Base-by-base conservation (phyloP, 64 coral and sea anemone genomes). In the Stylophora pistillata region DNA sequence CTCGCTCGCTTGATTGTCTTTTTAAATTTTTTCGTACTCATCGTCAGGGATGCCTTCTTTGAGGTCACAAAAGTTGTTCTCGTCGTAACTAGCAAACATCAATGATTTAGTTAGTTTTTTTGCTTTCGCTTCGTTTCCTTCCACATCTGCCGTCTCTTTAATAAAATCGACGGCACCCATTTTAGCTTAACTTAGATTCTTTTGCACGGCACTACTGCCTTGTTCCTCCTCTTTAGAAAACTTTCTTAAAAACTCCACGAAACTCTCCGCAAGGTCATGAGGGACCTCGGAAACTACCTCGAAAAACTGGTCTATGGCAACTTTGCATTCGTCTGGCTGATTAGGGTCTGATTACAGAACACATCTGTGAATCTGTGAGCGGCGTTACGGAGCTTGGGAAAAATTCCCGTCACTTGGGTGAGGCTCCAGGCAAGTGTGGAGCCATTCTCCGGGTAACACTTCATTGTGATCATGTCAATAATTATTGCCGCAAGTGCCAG, bases 31-130 rank as follows among this genome's bases (percentile, higher is more conserved):
- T 60, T 77, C 86, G 55, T 76, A 88, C 30, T 88, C 86, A 6
- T 17, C 55, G 0, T 28, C 23, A 12, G 37, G 85, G 27, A 87
- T 68, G 0, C 85, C 85, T 30, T 87, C 68, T 20, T 53, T 75
- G 28, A 87, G 71, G 70, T 77, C 86, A 47, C 72, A 88, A 0
- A 88, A 29, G 17, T 88, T 88, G n/a, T 73, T 76, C 61, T 88
- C 86, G 17, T 88, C 86, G 56, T 77, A 88, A 55, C 29, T 25
- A 13, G 86, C 76, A 61, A 88, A 88, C 58, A 5, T 60, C 53
- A 88, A 56, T 4, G 86, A 72, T 14, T 88, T 88, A 47, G 76
- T 55, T 13, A 88, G 12, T 13, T 5, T 29, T 63, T 74, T 25
- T 21, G 55, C 86, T 10, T 74, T 71, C 0, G 12, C 9, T 13